A percentile compares a stretch with the other conserved stretches of the same genome.
Evolutionary conservation across 2,888 invertebrate species (phyloP).

Genomic region (Anodontia alba): DNA sequence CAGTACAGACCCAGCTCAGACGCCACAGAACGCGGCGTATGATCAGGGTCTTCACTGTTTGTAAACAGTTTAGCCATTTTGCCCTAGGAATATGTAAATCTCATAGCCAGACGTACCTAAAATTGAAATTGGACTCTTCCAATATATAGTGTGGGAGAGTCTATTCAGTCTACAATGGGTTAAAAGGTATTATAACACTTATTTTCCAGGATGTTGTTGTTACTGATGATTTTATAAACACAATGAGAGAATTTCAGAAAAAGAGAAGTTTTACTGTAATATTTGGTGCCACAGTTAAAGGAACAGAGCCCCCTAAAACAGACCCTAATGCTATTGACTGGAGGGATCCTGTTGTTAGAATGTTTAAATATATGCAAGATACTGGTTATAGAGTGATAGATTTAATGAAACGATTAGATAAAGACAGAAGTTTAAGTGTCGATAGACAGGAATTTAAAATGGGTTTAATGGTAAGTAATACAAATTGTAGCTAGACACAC

Average conservation of each 20-base stretch:
- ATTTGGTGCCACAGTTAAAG: constrained; percentile 68
- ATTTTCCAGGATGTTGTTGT: constrained; percentile 76
- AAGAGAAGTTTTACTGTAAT: constrained; percentile 59
- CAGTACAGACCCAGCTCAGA: too few relatives aligned
- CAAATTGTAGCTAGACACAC: background rate
- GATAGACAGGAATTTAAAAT: constrained; percentile 73
- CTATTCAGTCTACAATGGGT: too few relatives aligned
- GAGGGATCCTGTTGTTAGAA: constrained; percentile 69
- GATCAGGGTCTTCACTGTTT: too few relatives aligned
- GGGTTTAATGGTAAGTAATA: constrained; percentile 70
- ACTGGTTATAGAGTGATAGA: constrained; percentile 76
- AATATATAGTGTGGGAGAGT: too few relatives aligned
- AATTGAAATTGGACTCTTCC: too few relatives aligned
- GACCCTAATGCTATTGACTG: constrained; percentile 65
- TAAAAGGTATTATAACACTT: too few relatives aligned
- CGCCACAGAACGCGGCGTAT: too few relatives aligned
- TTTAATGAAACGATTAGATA: constrained; percentile 75
- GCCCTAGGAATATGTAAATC: too few relatives aligned
- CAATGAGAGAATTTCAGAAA: constrained; percentile 65
- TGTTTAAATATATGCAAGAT: constrained; percentile 76
- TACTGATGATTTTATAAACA: constrained; percentile 65
- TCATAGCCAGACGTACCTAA: too few relatives aligned
- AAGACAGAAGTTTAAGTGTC: constrained; percentile 73
- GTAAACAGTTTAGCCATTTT: too few relatives aligned
- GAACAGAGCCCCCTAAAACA: constrained; percentile 43